Percentiles rank a stretch among this genome's conserved stretches.
phyloP scores from a whole-genome alignment of 2,888 invertebrate genomes.

The Tipula confusa region DNA sequence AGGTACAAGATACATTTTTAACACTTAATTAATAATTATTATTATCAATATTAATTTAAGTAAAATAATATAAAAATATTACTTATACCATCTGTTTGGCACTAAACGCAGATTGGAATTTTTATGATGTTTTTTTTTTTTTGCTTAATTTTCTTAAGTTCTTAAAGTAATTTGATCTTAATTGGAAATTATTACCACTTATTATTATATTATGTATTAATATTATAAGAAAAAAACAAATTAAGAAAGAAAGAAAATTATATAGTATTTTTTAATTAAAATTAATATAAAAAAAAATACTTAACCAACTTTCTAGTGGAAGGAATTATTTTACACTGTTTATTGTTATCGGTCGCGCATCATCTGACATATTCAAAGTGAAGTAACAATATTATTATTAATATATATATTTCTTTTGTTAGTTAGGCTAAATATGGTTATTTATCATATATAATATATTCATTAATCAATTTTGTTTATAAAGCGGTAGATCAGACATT shows the following conservation, averaged over 20 bases:
- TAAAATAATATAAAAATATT: no score
- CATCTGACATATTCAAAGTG: background rate
- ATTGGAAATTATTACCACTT: slow-evolving; percentile 25
- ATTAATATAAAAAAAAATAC: background rate
- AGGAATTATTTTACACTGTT: background rate
- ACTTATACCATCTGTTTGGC: background rate
- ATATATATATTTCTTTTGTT: no score
- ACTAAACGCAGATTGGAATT: slow-evolving; percentile 16
- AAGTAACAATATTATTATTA: background rate
- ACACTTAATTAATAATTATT: slow-evolving; percentile 20
- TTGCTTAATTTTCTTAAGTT: background rate
- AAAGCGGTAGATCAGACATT: no score
- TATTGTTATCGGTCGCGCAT: background rate
- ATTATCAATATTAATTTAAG: background rate
- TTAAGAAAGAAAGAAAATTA: background rate
- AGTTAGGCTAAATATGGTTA: no score
- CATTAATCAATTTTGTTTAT: no score
- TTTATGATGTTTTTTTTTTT: background rate
- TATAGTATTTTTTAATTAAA: background rate
- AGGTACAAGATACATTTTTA: background rate
- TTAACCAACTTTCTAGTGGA: background rate
- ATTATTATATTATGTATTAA: background rate
- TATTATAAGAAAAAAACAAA: background rate
- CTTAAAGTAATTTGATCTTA: slow-evolving; percentile 20
- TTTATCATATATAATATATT: no score